Base-by-base conservation (phyloP, 2,113 vertebrate genomes). In the Nematolebias whitei region DNA sequence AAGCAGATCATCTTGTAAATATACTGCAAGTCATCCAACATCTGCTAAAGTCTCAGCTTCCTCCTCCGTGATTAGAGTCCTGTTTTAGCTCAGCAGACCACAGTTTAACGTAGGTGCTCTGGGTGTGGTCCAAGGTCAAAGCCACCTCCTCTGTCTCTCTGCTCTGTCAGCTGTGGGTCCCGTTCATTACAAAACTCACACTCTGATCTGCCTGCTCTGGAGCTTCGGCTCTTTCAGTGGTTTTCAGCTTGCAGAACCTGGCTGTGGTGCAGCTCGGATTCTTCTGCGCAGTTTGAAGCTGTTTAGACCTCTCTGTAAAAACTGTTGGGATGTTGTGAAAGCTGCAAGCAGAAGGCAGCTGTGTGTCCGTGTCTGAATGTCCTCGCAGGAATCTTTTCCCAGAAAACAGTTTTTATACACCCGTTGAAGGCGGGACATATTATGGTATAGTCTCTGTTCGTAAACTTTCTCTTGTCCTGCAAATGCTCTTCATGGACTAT, bases 61-160 rank as follows among this genome's bases (percentile, higher is more conserved):
- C 72, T 59, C 72, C 22, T 82, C 82, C 74, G 71, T 88, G 62
- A 86, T 90, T 81, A 87, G 78, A 47, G 76, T 57, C 73, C 52
- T 56, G 38, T 78, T 79, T 74, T 67, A 77, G 78, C 72, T 43
- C 22, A 11, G 51, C 57, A 23, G 38, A 38, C 78, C 79, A 26
- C 71, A 39, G 59, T 78, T 77, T 86, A 78, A 84, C 79, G 83
- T 84, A 82, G 78, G 63, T 75, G 50, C 59, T 12, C 57, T 85
- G 86, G 88, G 85, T 79, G 85, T 79, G 78, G 79, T 79, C 75
- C 85, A 83, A 78, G 78, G 70, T 72, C 71, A 16, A 43, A 58
- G 50, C 38, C 49, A 62, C 65, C 29, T 20, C 54, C 39, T 51
- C 59, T 7, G 7, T 29, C 54, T 22, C 14, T 11, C 53, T 29